phyloP scores from a whole-genome alignment of 1,140 invertebrate species.

The Goniozus legneri region DNA sequence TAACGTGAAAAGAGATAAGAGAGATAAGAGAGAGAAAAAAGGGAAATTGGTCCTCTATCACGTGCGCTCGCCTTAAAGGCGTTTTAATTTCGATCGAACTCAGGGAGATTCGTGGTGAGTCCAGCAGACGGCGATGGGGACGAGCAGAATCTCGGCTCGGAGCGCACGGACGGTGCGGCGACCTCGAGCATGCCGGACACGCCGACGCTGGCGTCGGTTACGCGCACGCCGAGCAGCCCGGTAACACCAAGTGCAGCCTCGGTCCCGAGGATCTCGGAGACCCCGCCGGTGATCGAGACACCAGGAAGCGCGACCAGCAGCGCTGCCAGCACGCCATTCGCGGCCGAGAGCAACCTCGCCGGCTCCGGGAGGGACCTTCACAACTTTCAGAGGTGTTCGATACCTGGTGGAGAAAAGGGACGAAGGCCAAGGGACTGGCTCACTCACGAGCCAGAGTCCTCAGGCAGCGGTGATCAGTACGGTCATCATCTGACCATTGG shows the following conservation, averaged over 20 bases:
- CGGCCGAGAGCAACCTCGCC: conserved; percentile 25
- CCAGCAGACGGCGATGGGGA: conserved; percentile 46
- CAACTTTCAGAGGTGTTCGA: conserved; percentile 42
- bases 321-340: conserved; percentile 53
- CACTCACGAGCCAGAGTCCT: conserved; percentile 38
- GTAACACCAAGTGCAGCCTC: conserved; percentile 31
- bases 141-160: conserved; percentile 24
- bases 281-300: conserved; percentile 52
- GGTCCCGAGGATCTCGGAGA: conserved; percentile 46
- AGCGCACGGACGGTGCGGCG: conserved; percentile 3
- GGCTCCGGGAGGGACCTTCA: conserved; percentile 33
- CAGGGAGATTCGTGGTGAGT: conserved; percentile 54
- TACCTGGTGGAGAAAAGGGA: conserved; percentile 47
- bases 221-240: conserved; percentile 35
- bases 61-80: too few relatives aligned
- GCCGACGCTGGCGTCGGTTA: conserved; percentile 23
- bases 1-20: too few relatives aligned
- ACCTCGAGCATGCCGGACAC: conserved; percentile 15
- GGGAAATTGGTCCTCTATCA: too few relatives aligned
- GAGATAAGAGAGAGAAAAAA: too few relatives aligned
- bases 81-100: conserved; percentile 30
- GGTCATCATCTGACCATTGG: conserved; percentile 62
- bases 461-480: conserved; percentile 40
- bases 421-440: conserved; percentile 47
- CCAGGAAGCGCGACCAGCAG: conserved; percentile 62